phyloP scores from a whole-genome alignment of 2,888 invertebrate species.

The Brachylomia viminalis region DNA sequence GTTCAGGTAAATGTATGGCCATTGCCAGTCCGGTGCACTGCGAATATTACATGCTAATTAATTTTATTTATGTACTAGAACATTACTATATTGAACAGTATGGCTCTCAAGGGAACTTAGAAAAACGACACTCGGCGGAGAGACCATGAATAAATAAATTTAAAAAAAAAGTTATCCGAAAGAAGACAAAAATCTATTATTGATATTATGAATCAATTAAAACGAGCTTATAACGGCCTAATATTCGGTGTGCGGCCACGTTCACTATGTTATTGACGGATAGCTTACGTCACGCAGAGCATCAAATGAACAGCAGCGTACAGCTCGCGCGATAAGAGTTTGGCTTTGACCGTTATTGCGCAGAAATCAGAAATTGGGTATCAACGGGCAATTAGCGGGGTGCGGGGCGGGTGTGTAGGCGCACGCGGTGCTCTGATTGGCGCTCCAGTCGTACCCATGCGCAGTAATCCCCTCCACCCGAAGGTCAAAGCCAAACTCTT shows the following conservation, averaged over 20 bases:
- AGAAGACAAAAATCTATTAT: not conserved
- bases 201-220: not conserved
- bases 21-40: constrained; percentile 67
- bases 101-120: not conserved
- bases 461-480: too few species aligned
- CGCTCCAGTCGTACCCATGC: too few species aligned
- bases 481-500: too few species aligned
- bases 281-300: not conserved
- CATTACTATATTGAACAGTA: not conserved
- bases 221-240: not conserved
- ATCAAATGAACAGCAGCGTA: not conserved
- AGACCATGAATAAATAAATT: not conserved
- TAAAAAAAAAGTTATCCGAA: not conserved
- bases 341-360: too few species aligned
- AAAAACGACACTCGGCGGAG: not conserved
- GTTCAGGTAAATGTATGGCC: constrained; percentile 80
- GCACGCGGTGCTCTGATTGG: too few species aligned
- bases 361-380: too few species aligned
- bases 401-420: too few species aligned
- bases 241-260: not conserved
- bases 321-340: too few species aligned
- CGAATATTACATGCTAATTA: not conserved
- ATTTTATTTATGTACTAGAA: not conserved
- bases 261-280: not conserved
- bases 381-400: too few species aligned